Conservation (phyloP, 2,113 vertebrate species). For the Enhydra lutris region DNA sequence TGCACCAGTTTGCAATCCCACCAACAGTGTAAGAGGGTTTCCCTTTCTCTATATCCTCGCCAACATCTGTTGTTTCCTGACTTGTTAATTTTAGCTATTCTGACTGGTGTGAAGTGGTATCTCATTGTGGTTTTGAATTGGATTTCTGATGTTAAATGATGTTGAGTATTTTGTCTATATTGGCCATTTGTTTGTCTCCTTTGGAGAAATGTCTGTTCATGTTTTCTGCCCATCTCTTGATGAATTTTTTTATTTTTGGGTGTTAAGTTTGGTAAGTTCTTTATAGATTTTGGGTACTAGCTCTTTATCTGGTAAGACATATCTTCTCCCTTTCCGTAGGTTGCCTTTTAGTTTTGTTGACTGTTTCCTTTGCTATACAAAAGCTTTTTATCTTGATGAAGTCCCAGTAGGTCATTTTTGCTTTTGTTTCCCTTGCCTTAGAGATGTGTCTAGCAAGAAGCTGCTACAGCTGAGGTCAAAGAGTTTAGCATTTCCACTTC, state of each 20-base stretch:
- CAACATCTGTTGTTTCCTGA: neutral
- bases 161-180: neutral
- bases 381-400: neutral
- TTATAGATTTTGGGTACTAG: neutral
- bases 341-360: neutral
- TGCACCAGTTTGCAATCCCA: neutral
- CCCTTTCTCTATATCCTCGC: neutral
- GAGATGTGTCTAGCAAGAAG: neutral
- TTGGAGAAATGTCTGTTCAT: neutral
- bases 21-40: neutral
- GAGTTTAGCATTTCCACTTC: neutral
- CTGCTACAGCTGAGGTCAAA: neutral
- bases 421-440: neutral
- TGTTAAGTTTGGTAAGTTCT: neutral
- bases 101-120: neutral
- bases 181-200: neutral
- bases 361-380: neutral
- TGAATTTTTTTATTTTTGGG: neutral
- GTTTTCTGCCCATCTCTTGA: neutral
- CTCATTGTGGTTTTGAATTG: neutral
- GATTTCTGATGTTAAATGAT: neutral
- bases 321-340: neutral
- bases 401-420: neutral
- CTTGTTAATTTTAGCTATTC: neutral
- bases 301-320: neutral